phyloP scores from a whole-genome alignment of 1,140 invertebrate genomes.

The Muscidifurax raptorellus region DNA sequence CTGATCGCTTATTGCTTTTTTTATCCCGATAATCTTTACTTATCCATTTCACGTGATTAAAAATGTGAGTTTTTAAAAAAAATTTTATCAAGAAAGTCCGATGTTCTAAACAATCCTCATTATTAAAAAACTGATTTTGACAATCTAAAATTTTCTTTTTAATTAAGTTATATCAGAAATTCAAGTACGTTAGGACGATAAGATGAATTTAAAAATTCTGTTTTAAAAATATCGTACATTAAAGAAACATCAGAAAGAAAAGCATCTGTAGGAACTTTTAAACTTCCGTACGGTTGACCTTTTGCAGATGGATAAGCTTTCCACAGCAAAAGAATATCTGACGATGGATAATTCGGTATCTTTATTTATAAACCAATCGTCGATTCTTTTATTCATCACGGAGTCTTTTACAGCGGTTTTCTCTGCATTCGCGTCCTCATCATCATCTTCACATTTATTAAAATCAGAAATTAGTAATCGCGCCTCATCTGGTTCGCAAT shows the following conservation, averaged over 20 bases:
- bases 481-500: no score
- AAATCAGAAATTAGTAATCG: no score
- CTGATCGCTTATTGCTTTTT: background rate
- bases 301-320: background rate
- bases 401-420: no score
- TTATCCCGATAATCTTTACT: conserved; percentile 1
- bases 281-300: background rate
- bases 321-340: conserved; percentile 10
- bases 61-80: conserved; percentile 18
- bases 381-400: no score
- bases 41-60: conserved; percentile 3
- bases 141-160: background rate
- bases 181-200: background rate
- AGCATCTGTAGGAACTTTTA: background rate
- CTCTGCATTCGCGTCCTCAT: no score
- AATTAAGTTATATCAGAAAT: conserved; percentile 6
- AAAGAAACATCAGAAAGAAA: background rate
- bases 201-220: background rate
- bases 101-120: background rate
- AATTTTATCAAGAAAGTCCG: no score
- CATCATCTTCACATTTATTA: no score
- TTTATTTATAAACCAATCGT: no score
- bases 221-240: background rate
- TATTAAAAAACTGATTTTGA: background rate
- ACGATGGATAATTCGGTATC: background rate